Evolutionary conservation across 2,113 vertebrate genomes (phyloP).

Genomic region (Heptranchias perlo): DNA sequence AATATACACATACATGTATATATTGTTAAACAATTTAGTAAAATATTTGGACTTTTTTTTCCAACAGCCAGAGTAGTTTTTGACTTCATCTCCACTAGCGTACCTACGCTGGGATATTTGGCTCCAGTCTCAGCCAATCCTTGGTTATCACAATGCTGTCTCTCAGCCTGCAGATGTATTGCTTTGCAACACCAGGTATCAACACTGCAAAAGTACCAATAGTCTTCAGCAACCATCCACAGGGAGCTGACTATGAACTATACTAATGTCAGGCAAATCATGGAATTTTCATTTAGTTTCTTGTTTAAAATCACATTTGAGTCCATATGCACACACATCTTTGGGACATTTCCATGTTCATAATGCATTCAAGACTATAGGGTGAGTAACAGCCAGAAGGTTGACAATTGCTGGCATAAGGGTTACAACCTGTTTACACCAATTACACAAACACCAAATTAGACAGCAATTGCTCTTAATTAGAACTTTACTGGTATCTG

Average conservation of each 20-base stretch:
- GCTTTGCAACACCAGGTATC: background rate
- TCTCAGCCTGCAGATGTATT: background rate
- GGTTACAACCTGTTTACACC: background rate
- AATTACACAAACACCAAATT: constrained; percentile 26
- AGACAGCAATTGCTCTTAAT: background rate
- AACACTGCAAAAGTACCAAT: background rate
- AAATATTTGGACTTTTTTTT: background rate
- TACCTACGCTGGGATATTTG: background rate
- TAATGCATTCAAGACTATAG: background rate
- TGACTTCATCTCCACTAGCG: background rate
- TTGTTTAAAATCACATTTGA: background rate
- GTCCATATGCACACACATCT: background rate
- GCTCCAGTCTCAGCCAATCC: background rate
- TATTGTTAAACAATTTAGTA: background rate
- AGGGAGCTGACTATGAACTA: background rate
- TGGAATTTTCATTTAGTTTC: background rate
- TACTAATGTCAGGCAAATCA: background rate
- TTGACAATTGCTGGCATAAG: background rate
- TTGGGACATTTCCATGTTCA: background rate
- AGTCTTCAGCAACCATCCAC: background rate
- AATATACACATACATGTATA: background rate
- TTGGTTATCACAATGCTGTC: background rate
- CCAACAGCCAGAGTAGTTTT: background rate
- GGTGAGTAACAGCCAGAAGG: background rate
- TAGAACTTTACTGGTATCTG: background rate